Evolutionary conservation across 1,140 invertebrate genomes (phyloP), one percentile per base, ranked within the genome.

Genomic region (Hylyphantes graminicola): DNA sequence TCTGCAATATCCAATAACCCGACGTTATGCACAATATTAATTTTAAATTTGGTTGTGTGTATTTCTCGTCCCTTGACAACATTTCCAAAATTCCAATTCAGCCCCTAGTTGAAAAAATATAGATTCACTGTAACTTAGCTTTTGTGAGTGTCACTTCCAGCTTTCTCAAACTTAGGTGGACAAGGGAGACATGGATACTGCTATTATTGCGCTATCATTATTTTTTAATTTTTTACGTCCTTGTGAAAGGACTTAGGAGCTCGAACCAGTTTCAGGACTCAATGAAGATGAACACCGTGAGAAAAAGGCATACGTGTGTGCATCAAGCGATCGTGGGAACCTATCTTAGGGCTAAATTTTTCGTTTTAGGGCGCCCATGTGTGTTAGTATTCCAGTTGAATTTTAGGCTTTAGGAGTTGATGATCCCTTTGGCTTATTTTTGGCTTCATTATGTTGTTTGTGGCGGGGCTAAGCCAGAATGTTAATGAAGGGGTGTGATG

Each of bases 201-300:
- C 17, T 61, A 17, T 61, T 61, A 61, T 61, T 61, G 12, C 12
- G 12, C 57, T 61, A 17, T 61, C 17, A 61, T 61, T 65, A 19
- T 21, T 59, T 19, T n/a, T 65, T 74, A 74, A 74, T 74, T 74
- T 74, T 13, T 9, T 12, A 48, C 77, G 77, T 80, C 77, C 77
- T 80, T 80, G 77, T 4, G 8, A 48, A 80, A 80, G 77, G 77
- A 57, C 65, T 35, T 68, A 59, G 77, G 35, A 59, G 15, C 19
- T 67, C 12, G 59, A 63, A 53, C 48, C 54, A 65, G 19, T 67
- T 54, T 67, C 55, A 17, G n/a, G 17, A 78, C 54, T 61, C 35
- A 70, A 48, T 67, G 53, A 63, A 65, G 61, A 65, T 17, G 61
- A 70, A 13, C 54, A 80, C 65, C 77, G 77, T 80, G 77, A 67